Conservation (phyloP, 1,140 invertebrate genomes). For the Aradophagus sp. region DNA sequence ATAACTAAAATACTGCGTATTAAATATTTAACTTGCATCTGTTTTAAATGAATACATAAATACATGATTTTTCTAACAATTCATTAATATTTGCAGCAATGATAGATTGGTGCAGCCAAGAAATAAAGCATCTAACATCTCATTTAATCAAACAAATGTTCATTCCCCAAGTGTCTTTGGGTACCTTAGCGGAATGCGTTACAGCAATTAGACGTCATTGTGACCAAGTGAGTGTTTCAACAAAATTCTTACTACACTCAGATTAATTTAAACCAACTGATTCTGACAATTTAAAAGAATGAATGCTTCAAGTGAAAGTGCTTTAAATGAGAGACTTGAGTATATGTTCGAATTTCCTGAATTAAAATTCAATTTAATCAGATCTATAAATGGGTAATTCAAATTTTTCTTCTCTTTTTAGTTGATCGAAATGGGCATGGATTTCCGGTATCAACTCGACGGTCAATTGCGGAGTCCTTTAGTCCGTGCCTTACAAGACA, state of each 20-base stretch:
- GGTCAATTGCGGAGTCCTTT: slow-evolving; percentile 83
- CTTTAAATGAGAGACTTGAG: no score
- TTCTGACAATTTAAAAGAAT: no score
- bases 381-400: no score
- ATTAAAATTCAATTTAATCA: no score
- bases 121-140: slow-evolving; percentile 87
- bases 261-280: no score
- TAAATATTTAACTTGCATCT: no score
- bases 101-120: slow-evolving; percentile 92
- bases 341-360: no score
- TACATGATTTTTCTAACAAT: no score
- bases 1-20: no score
- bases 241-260: no score
- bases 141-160: slow-evolving; percentile 93
- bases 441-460: slow-evolving; percentile 89
- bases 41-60: no score
- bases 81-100: slow-evolving; percentile 78
- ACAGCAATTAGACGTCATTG: slow-evolving; percentile 85
- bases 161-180: slow-evolving; percentile 89
- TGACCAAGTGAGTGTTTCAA: slow-evolving; percentile 76
- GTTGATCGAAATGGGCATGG: slow-evolving; percentile 83
- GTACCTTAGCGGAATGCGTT: slow-evolving; percentile 91
- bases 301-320: no score
- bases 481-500: slow-evolving; percentile 78
- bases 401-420: slow-evolving; percentile 64